Base-by-base conservation (phyloP, 2,888 invertebrate species). In the Caradrina clavipalpis region DNA sequence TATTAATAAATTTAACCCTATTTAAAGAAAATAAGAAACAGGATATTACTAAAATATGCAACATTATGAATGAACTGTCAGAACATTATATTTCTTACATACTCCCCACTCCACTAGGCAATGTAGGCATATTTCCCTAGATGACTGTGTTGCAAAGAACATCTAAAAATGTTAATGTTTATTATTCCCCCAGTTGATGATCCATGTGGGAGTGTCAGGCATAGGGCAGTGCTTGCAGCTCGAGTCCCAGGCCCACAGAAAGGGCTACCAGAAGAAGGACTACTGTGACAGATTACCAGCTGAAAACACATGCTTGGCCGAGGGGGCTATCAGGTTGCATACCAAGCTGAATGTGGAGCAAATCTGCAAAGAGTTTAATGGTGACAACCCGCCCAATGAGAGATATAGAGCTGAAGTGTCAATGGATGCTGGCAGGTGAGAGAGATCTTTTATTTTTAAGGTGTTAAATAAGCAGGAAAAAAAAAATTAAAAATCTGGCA, bases 131-230 rank as follows among this genome's bases (percentile, higher is more conserved):
- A 35, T 1, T 35, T 35, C 8, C 35, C 8, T 35, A 7, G 6
- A 31, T 31, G 31, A 4, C 31, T 31, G 6, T 31, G 7, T 26
- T 51, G 7, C 17, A 51, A 66, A 70, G 49, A 26, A 58, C 4
- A 50, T 42, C 2, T 11, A 11, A 39, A 74, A 66, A 5, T 1
- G 10, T 35, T 42, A 3, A 21, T 35, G 68, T 2, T n/a, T 21
- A 26, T 45, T 8, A 8, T 49, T 75, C 17, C 57, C 31, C 11
- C 54, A 98, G 98, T 92, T 98, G 63, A 97, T 97, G 76, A 95
- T 98, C 47, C 98, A 98, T 88, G 97, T 98, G 5, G 98, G 98
- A n/a, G 98, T 98, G 57, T 97, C 97, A 0, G 88, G 94, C 49
- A 81, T 91, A n/a, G 97, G 97, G 0, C 90, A 94, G 47, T 96